Evolutionary conservation across 1,140 invertebrate species (phyloP), one percentile per base, ranked within the genome.

Genomic region (Venustaconcha ellipsiformis): DNA sequence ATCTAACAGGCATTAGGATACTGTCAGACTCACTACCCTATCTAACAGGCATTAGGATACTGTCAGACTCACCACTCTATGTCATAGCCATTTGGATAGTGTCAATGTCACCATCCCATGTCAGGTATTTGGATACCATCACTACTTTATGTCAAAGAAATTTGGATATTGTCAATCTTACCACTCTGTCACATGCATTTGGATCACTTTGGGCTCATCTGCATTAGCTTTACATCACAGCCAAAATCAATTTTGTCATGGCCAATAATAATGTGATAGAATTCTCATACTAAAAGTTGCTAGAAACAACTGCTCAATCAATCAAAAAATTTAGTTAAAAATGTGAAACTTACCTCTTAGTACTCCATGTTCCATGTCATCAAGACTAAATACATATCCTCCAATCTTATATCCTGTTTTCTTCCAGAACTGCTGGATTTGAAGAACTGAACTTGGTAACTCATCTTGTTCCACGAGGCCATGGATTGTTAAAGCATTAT

Each of bases 321-420:
- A n/a, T 6, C 57, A 63, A 30, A 18, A 48, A 65, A n/a, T 65
- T 64, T 6, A 63, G 15, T 23, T 17, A 69, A 57, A 14, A 58
- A 14, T 17, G 26, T 57, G 14, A 17, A 57, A 48, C 70, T 80
- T 81, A 88, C 89, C 83, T 83, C 90, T 82, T 6, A 91, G 77
- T 59, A 91, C 84, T 2, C 90, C 90, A 79, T 91, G 90, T 78
- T 90, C 89, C 18, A 91, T 89, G 70, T 90, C 88, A 80, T 90
- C 90, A 37, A 90, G 77, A 18, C 83, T 86, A 78, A 84, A 90
- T 6, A 83, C 70, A 64, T 81, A 76, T 1, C 82, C 83, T 26
- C 84, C 89, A 73, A 90, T 88, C 48, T 83, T 84, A 80, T 90
- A 90, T 1, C 79, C 83, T 23, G 86, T 87, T 56, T 79, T 86